These are phyloP conservation scores for Caenorhabditis virilis DNA, from an alignment of 2,888 invertebrate genomes.

Conservation along the genomic window DNA sequence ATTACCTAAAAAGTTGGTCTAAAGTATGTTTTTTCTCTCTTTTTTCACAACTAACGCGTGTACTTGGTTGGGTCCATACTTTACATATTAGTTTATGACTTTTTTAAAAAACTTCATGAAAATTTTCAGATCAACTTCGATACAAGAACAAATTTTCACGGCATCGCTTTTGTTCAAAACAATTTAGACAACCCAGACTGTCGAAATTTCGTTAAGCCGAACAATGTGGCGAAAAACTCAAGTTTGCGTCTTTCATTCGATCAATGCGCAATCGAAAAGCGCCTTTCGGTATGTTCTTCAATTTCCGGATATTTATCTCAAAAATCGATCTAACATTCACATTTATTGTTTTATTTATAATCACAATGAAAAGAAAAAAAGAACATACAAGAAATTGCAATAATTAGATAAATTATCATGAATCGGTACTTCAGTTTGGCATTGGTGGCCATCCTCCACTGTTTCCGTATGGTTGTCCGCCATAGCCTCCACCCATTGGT, in stretches of 20 bases:
- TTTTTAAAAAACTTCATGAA: neutral
- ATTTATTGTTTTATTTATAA: conserved; percentile 1
- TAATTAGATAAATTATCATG: conserved; percentile 23
- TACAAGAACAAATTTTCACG: conserved; percentile 59
- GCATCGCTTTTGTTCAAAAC: conserved; percentile 62
- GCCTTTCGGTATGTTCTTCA: conserved; percentile 48
- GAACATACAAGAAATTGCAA: conserved; percentile 1
- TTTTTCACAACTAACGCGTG: too few relatives aligned
- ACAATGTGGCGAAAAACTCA: conserved; percentile 30
- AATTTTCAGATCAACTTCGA: conserved; percentile 61
- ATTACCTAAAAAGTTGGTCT: too few relatives aligned
- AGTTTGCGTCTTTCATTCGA: conserved; percentile 57
- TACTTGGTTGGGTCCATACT: too few relatives aligned
- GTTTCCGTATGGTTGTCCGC: conserved; percentile 4
- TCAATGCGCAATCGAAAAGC: conserved; percentile 59
- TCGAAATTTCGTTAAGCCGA: conserved; percentile 17
- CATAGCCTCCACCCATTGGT: conserved; percentile 36
- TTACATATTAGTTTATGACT: too few relatives aligned
- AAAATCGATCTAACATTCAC: neutral
- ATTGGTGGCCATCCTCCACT: conserved; percentile 45
- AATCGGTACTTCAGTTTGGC: conserved; percentile 27
- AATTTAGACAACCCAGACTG: conserved; percentile 56
- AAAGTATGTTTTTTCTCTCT: too few relatives aligned
- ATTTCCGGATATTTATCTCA: conserved; percentile 10
- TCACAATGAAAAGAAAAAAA: neutral